Evolutionary conservation across 2,888 invertebrate species (phyloP).

Genomic region (Phasia obesa): DNA sequence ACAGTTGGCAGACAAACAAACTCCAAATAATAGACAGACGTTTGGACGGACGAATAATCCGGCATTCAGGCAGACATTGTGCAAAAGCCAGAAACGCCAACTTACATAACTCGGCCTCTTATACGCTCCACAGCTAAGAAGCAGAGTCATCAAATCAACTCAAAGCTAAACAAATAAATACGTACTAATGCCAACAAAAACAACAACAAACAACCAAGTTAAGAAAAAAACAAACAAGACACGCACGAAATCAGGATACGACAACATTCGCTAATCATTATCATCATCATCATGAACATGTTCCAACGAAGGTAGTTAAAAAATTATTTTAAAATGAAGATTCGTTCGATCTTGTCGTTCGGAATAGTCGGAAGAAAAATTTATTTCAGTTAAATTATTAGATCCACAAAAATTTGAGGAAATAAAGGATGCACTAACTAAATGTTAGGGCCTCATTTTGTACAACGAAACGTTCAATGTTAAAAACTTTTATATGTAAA

Average conservation of each 20-base stretch:
- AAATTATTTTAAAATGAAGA: background rate
- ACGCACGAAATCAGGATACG: slow-evolving; percentile 65
- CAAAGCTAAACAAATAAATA: slow-evolving; percentile 39
- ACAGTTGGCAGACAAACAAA: slow-evolving; percentile 67
- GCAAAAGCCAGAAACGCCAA: slow-evolving; percentile 38
- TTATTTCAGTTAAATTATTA: too few species aligned
- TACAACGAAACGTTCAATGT: too few species aligned
- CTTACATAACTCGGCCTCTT: slow-evolving; percentile 15
- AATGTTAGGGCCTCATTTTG: too few species aligned
- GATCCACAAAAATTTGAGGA: too few species aligned
- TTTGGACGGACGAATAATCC: slow-evolving; percentile 8
- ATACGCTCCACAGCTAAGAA: background rate
- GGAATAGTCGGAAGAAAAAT: too few species aligned
- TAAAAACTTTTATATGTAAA: too few species aligned
- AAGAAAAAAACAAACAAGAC: slow-evolving; percentile 41
- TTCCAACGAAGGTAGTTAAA: background rate
- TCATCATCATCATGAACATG: slow-evolving; percentile 41
- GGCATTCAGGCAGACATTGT: slow-evolving; percentile 1
- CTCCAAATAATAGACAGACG: slow-evolving; percentile 37
- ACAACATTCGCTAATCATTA: slow-evolving; percentile 63
- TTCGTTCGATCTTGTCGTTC: background rate
- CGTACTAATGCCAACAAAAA: slow-evolving; percentile 34
- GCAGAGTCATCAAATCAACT: slow-evolving; percentile 24
- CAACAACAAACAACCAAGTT: slow-evolving; percentile 10
- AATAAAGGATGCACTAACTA: too few species aligned